Evolutionary conservation across 2,888 invertebrate species (phyloP), one percentile per base, ranked within the genome.

Genomic region (Philereme vetulata): DNA sequence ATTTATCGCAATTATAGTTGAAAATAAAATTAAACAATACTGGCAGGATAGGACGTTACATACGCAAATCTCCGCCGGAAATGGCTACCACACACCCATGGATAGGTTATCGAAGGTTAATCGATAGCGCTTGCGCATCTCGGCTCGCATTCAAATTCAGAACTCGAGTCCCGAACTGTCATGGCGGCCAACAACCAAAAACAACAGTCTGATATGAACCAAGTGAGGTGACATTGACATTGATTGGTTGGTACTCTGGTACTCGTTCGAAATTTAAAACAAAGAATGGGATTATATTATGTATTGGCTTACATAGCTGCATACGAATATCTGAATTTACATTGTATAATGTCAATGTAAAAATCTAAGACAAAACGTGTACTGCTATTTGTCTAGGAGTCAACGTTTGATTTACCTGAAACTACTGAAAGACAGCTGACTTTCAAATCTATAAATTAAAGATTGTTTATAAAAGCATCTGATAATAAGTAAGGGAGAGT

Each of bases 71-170:
- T 62, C 78, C 81, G 81, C 73, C 88, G 89, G 88, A 89, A 85
- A 84, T 74, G 76, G 74, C 70, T 74, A 82, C 77, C 76, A 66
- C 72, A 71, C 72, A 74, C 74, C 74, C 68, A 77, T 53, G 53
- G 52, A 70, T 67, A 66, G 78, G 82, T 88, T 90, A 90, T 90
- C 88, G 84, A 76, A 75, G 82, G 81, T 80, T 87, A 86, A 90
- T 90, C 90, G 82, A 77, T 77, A 77, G 79, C 88, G 87, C 81
- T 80, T 81, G 87, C 87, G 88, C 89, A 90, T 90, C 90, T 88
- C 83, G 81, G 70, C 70, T 73, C 85, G 88, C 87, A 90, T 91
- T 91, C 87, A 91, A 91, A 91, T 89, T 90, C 88, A 78, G 85
- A 86, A 81, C 81, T 80, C 54, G 54, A 47, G 47, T 54, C 48